phyloP scores from a whole-genome alignment of 2,797 vertebrate species.

The Tapera naevia region DNA sequence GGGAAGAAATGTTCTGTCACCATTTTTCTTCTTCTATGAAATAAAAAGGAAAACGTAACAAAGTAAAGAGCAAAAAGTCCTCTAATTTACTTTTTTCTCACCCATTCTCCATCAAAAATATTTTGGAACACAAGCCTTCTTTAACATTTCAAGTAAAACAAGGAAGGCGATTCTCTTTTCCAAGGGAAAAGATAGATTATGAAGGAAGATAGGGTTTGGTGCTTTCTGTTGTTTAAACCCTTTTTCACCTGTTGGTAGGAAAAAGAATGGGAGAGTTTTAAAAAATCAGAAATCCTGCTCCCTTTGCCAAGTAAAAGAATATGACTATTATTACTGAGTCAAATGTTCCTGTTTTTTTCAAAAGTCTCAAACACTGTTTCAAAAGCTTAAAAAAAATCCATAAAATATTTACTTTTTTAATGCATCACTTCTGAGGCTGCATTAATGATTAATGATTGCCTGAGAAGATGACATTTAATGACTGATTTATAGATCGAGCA shows the following conservation, averaged over 20 bases:
- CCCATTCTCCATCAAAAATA: not conserved
- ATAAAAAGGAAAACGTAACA: not conserved
- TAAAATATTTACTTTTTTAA: not conserved
- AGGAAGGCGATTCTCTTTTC: not conserved
- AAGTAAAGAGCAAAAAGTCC: not conserved
- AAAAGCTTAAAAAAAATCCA: not conserved
- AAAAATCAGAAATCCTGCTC: not conserved
- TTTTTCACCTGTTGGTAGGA: not conserved
- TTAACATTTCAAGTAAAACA: not conserved
- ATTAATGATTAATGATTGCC: not conserved
- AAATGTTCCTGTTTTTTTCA: not conserved
- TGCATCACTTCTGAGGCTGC: not conserved
- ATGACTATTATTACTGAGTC: not conserved
- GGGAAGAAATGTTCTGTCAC: constrained; percentile 52
- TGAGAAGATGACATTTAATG: not conserved
- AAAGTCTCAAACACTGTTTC: not conserved
- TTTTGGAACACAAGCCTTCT: not conserved
- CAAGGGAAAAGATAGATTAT: not conserved
- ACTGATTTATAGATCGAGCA: fast-evolving
- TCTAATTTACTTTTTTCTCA: not conserved
- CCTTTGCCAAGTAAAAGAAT: not conserved
- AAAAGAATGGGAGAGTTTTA: not conserved
- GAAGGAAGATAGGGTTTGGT: not conserved
- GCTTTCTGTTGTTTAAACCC: not conserved
- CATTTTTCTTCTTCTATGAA: constrained; percentile 1